Conservation (phyloP, 2,113 vertebrate genomes). For the Microtus ochrogaster region DNA sequence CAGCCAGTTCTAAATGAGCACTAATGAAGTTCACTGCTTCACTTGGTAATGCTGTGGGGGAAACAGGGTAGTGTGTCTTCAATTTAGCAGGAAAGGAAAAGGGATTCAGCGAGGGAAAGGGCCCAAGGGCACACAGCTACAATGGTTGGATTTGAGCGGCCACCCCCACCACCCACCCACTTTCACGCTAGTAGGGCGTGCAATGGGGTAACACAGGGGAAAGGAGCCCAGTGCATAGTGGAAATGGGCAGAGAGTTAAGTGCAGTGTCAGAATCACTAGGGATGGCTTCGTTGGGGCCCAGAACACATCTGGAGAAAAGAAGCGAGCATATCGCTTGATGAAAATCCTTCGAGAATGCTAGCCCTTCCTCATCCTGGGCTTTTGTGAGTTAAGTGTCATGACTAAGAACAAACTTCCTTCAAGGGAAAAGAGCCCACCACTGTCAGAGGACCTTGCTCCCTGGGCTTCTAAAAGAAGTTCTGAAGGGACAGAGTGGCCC, state of each 20-base stretch:
- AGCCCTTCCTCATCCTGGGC: neutral
- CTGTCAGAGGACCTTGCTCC: neutral
- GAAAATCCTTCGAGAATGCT: neutral
- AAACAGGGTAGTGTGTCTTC: neutral
- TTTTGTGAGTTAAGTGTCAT: neutral
- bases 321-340: neutral
- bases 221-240: neutral
- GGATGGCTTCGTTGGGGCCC: neutral
- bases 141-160: neutral
- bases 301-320: neutral
- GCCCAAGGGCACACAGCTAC: neutral
- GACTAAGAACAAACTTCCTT: neutral
- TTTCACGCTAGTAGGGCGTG: neutral
- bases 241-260: neutral
- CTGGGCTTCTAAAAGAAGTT: slow-evolving; percentile 28
- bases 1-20: neutral
- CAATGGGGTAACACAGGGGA: neutral
- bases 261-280: neutral
- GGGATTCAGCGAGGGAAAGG: neutral
- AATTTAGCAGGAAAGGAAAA: neutral
- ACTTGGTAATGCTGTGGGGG: neutral
- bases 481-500: neutral
- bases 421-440: neutral
- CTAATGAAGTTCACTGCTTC: neutral
- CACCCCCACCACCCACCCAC: rapidly evolving